Base-by-base conservation (phyloP, 2,888 invertebrate species). In the Brenthis ino region DNA sequence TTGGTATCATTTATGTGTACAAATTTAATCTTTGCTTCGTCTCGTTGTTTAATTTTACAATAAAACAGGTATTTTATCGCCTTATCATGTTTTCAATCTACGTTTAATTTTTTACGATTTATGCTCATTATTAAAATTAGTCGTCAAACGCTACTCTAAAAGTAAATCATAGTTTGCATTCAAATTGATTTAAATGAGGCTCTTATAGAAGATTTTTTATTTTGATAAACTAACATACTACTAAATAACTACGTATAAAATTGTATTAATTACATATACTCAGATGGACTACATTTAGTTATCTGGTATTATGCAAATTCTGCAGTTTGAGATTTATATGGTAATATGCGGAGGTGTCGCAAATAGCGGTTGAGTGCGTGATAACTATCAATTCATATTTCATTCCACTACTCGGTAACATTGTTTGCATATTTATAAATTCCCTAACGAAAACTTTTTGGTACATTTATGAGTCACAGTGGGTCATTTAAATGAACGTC, bases 401-500 rank as follows among this genome's bases (percentile, higher is more conserved):
- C n/a, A 14, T n/a, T 43, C n/a, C 2, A 37, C 28, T 12, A 56
- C n/a, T 37, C 37, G 13, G 16, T n/a, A 33, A 56, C 14, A 37
- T 37, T 8, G 37, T 56, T 50, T 48, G 28, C 48, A n/a, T 60
- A 58, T 28, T 48, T 28, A n/a, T 48, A 48, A 8, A 58, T 58
- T 48, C 58, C 24, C n/a, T 28, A 11, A 58, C n/a, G n/a, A 33
- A 33, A 60, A 28, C 51, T 63, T 16, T 37, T 37, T 3, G 13
- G 24, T 74, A 43, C 66, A 51, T 57, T n/a, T 47, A 73, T 82
- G 82, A 86, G 81, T 86, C 84, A 85, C 70, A 70, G 69, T 74
- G 77, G 78, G 82, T 83, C 83, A 68, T 76, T 74, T 77, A 76
- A 81, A 79, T 82, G 82, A 81, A 75, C 81, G 80, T 82, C 78